Base-by-base conservation (phyloP, 2,888 invertebrate genomes). In the Globia sparganii region DNA sequence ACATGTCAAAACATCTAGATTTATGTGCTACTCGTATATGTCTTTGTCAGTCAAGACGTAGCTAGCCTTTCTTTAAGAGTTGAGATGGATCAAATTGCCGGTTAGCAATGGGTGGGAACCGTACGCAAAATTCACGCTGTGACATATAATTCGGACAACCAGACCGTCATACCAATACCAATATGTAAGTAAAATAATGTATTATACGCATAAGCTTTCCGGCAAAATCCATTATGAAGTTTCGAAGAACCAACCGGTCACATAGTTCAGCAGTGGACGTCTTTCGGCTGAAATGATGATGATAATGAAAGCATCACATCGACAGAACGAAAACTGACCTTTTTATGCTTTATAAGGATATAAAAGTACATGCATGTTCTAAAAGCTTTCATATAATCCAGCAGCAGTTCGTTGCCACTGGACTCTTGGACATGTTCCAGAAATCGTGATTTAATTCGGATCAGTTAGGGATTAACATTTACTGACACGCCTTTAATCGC, bases 401-500 rank as follows among this genome's bases (percentile, higher is more conserved):
- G 40, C 28, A 49, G 56, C 59, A 43, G 68, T 84, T 75, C 80
- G 59, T 80, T 72, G 84, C 64, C 62, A 53, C 49, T 59, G 25
- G 15, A 43, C 53, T 68, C 49, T 81, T 85, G 85, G 82, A 81
- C n/a, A 8, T 37, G 75, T 73, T 81, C 82, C 82, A 82, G 65
- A 72, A 84, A 65, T 61, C 58, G 64, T 75, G 46, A 80, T 80
- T 84, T 68, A 65, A 80, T 84, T 84, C 31, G 43, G 56, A 75
- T 72, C 72, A 58, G 43, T 61, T 53, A n/a, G 56, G 49, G 58
- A 78, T 81, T 65, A 71, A 49, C 59, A 65, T 71, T 84, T 68
- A 64, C 67, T 80, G 84, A 84, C 80, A 79, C 40, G 53, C 58
- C 40, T 79, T 66, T 79, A 73, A 81, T 77, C 15, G 46, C 56